Conservation (phyloP, 2,888 invertebrate species). For the Galerucella nymphaeae region DNA sequence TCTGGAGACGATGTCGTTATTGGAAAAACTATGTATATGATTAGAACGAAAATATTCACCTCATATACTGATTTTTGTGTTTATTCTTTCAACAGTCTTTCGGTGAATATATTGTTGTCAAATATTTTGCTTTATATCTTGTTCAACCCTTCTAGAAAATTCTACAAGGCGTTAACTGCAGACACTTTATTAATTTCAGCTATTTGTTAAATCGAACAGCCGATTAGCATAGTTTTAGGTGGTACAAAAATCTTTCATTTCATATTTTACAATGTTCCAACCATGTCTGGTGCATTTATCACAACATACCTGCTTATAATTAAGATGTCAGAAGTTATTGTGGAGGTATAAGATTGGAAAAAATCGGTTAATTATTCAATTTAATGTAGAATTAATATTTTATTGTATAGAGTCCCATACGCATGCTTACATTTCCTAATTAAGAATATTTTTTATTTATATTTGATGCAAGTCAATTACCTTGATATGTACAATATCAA, state of each 20-base stretch:
- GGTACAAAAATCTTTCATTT: slow-evolving; percentile 46
- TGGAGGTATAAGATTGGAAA: slow-evolving; percentile 13
- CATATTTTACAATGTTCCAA: slow-evolving; percentile 45
- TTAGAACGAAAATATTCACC: too few relatives aligned
- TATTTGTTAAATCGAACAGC: slow-evolving; percentile 52
- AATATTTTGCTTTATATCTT: not conserved
- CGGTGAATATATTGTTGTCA: not conserved
- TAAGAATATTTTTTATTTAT: not conserved
- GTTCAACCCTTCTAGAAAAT: slow-evolving; percentile 12
- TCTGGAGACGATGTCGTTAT: too few relatives aligned
- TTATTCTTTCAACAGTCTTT: too few relatives aligned
- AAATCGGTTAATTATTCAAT: not conserved
- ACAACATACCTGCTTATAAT: slow-evolving; percentile 53
- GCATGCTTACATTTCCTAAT: not conserved
- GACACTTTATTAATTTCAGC: slow-evolving; percentile 52
- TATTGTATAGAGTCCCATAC: too few relatives aligned
- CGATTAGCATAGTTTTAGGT: slow-evolving; percentile 55
- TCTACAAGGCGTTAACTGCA: slow-evolving; percentile 39
- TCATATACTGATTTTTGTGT: too few relatives aligned
- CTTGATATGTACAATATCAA: not conserved
- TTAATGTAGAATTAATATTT: not conserved
- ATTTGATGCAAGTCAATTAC: not conserved
- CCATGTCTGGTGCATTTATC: slow-evolving; percentile 51
- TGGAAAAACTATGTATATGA: too few relatives aligned
- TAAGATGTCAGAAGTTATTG: slow-evolving; percentile 51